Percentiles rank a stretch among this genome's conserved stretches.
These are phyloP conservation scores for Seriola dumerili DNA, from an alignment of 2,113 vertebrate species.

Conservation along the genomic window DNA sequence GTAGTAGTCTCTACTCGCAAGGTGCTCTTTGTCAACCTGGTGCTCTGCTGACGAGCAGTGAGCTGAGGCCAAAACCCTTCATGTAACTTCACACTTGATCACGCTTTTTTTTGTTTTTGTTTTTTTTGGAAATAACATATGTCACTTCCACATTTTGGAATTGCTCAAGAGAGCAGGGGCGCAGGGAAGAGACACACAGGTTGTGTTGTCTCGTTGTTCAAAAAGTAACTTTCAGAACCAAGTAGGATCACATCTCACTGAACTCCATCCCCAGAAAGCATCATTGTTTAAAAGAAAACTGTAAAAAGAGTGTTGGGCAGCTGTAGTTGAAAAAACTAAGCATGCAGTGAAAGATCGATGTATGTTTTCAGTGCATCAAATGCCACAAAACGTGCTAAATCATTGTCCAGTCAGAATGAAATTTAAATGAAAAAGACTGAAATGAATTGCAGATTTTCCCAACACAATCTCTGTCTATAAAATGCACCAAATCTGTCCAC, in stretches of 20 bases:
- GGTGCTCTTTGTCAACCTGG: conserved; percentile 66
- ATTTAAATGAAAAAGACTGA: conserved; percentile 1
- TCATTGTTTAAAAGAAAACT: background rate
- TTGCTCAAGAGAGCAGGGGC: background rate
- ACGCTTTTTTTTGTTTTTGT: background rate
- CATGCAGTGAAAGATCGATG: background rate
- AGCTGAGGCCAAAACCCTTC: conserved; percentile 44
- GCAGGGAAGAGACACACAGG: background rate
- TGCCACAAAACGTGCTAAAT: background rate
- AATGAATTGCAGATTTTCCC: conserved; percentile 28
- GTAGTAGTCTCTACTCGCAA: conserved; percentile 65
- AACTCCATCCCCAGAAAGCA: background rate
- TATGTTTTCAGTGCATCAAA: background rate
- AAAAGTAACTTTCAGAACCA: background rate
- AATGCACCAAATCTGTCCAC: conserved; percentile 44
- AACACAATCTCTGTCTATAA: background rate
- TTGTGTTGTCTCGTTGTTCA: background rate
- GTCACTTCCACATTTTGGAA: conserved; percentile 15
- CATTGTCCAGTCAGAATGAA: background rate
- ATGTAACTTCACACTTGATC: conserved; percentile 21
- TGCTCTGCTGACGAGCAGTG: conserved; percentile 47
- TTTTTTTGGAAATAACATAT: background rate
- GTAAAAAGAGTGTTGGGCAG: background rate
- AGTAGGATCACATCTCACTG: background rate
- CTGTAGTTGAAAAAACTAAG: conserved; percentile 23